Conservation (phyloP, 2,113 vertebrate genomes). For the Centropus unirufus region DNA sequence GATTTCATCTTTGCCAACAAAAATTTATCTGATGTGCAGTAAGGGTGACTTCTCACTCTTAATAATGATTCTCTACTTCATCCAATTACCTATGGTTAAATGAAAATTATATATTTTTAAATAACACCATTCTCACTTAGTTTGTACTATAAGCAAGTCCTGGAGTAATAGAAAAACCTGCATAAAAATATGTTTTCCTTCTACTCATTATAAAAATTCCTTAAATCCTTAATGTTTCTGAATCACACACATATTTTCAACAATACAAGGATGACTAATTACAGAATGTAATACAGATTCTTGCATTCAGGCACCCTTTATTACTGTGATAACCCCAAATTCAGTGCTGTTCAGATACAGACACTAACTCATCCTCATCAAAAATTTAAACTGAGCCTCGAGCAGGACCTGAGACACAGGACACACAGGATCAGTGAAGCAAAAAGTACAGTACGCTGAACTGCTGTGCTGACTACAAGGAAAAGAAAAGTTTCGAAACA, state of each 20-base stretch:
- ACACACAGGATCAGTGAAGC: neutral
- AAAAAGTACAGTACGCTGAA: neutral
- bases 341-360: neutral
- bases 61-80: neutral
- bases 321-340: neutral
- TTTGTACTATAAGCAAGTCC: neutral
- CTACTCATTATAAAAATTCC: neutral
- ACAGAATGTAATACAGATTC: neutral
- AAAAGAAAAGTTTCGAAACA: neutral
- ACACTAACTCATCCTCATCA: neutral
- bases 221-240: neutral
- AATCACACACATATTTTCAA: neutral
- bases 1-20: neutral
- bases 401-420: neutral
- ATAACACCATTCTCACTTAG: neutral
- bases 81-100: neutral
- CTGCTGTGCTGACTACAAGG: neutral
- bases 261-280: neutral
- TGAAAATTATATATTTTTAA: neutral
- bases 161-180: neutral
- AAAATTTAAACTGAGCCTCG: conserved; percentile 9
- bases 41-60: neutral
- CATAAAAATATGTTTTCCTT: neutral
- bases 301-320: neutral
- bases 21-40: neutral